phyloP scores from a whole-genome alignment of 1,140 invertebrate genomes.

The Meloidogyne floridensis region DNA sequence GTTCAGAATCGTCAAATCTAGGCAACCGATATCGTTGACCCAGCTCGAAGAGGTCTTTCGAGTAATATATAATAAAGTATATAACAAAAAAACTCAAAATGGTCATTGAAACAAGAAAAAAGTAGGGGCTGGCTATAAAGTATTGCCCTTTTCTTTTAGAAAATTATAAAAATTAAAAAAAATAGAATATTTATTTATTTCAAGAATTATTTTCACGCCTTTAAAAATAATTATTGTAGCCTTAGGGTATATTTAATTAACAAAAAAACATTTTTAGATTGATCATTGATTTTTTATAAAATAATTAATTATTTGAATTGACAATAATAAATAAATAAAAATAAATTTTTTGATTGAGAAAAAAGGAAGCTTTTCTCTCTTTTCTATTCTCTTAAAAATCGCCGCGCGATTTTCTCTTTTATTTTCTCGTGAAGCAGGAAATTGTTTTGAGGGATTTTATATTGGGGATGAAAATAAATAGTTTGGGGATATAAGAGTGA shows the following conservation, averaged over 20 bases:
- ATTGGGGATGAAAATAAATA: not conserved
- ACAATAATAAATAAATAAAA: not conserved
- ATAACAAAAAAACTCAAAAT: no score
- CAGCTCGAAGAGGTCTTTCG: no score
- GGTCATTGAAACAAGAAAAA: no score
- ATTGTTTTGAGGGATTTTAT: not conserved
- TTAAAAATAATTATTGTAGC: not conserved
- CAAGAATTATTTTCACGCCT: not conserved
- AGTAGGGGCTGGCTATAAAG: no score
- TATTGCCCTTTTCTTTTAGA: no score
- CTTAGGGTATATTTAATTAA: slow-evolving; percentile 1
- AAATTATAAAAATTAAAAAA: not conserved
- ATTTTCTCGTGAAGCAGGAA: slow-evolving; percentile 4
- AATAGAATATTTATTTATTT: not conserved
- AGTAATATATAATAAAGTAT: no score
- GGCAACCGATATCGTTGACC: no score
- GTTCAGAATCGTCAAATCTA: no score
- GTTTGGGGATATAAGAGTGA: not conserved
- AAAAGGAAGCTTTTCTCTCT: not conserved
- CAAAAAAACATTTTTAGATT: not conserved
- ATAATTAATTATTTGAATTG: not conserved
- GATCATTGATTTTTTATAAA: not conserved
- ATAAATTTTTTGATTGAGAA: not conserved
- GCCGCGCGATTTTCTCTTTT: not conserved
- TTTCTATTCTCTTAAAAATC: not conserved